Evolutionary conservation across 2,113 vertebrate genomes (phyloP).

Genomic region (Tyrannus savana): DNA sequence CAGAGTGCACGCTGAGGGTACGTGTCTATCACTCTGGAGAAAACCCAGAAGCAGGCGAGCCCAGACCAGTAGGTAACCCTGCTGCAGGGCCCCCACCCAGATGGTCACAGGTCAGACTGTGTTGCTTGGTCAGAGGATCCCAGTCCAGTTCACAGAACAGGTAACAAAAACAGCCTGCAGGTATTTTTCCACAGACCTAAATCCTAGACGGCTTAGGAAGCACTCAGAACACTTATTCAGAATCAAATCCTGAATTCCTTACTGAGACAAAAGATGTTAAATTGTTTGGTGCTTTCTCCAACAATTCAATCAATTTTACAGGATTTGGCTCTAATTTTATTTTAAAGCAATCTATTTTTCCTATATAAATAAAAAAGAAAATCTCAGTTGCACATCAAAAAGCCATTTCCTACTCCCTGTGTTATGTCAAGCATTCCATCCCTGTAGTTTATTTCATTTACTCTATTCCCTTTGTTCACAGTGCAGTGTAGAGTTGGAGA

Average conservation of each 20-base stretch:
- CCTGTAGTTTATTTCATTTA: neutral
- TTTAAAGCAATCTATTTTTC: neutral
- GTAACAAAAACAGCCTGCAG: neutral
- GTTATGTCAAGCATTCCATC: neutral
- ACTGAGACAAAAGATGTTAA: neutral
- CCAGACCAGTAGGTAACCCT: neutral
- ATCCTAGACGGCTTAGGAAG: neutral
- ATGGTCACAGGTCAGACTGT: accelerated
- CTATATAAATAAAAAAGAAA: neutral
- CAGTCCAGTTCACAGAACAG: neutral
- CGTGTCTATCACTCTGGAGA: accelerated
- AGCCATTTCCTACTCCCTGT: neutral
- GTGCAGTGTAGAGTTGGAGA: neutral
- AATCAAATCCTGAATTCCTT: neutral
- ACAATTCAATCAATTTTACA: neutral
- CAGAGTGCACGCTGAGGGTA: too few species aligned
- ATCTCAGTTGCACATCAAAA: neutral
- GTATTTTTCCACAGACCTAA: neutral
- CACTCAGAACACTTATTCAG: accelerated
- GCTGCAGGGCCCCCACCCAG: neutral
- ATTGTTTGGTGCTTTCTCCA: neutral
- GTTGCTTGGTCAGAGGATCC: neutral
- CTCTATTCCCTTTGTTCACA: neutral
- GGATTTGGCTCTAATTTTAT: neutral
- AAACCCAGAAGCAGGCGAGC: accelerated